A percentile compares a stretch with the other conserved stretches of the same genome.
phyloP scores from a whole-genome alignment of 2,888 invertebrate species.

The Papilio demoleus region DNA sequence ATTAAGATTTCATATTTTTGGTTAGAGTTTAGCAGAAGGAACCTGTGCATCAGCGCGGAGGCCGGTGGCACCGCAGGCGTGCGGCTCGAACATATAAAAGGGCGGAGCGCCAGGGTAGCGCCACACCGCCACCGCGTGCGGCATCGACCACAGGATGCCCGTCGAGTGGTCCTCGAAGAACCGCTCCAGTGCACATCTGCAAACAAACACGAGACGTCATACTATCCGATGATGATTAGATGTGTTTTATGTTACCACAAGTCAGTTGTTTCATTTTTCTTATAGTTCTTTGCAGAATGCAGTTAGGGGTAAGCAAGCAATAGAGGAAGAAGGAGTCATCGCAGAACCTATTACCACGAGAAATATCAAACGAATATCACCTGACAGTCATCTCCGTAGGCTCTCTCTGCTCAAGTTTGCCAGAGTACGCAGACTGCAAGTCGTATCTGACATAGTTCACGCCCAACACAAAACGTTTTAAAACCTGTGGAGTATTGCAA shows the following conservation, averaged over 20 bases:
- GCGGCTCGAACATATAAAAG: slow-evolving; percentile 75
- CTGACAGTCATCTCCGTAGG: slow-evolving; percentile 69
- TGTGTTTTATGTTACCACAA: not conserved
- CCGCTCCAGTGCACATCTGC: slow-evolving; percentile 72
- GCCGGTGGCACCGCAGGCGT: slow-evolving; percentile 71
- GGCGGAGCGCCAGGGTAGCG: slow-evolving; percentile 60
- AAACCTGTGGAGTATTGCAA: slow-evolving; percentile 55
- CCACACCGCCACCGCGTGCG: slow-evolving; percentile 73
- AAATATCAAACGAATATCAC: slow-evolving; percentile 49
- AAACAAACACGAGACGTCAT: not conserved
- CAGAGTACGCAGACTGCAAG: slow-evolving; percentile 72
- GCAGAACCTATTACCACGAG: too few relatives aligned
- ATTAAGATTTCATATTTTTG: not conserved
- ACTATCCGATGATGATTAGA: not conserved
- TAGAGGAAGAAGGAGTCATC: too few relatives aligned
- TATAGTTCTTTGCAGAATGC: too few relatives aligned
- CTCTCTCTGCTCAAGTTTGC: slow-evolving; percentile 76
- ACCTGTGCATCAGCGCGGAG: slow-evolving; percentile 69
- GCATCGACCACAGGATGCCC: slow-evolving; percentile 79
- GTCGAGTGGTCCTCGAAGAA: slow-evolving; percentile 83
- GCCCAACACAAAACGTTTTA: slow-evolving; percentile 70
- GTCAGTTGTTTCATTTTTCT: too few relatives aligned
- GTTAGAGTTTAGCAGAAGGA: not conserved
- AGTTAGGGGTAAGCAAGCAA: too few relatives aligned
- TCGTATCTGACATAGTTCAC: slow-evolving; percentile 75